Conservation (phyloP, 2,797 vertebrate species). For the Monodelphis domestica region DNA sequence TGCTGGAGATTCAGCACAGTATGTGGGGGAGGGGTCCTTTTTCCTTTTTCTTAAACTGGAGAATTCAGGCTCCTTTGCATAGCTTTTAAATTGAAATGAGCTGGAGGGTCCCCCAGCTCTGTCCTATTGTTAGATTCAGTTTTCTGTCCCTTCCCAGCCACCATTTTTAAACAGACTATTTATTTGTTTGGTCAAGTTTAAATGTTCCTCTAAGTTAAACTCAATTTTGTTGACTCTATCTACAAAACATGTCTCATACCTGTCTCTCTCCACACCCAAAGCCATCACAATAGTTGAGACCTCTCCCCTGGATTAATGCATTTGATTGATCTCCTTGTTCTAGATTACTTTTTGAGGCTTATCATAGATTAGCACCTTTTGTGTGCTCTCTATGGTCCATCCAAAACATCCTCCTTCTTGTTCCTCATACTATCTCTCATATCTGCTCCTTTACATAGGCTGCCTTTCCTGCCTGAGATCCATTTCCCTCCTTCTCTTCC, state of each 20-base stretch:
- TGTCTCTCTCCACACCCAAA: not conserved
- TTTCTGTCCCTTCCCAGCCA: no score
- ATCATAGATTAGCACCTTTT: not conserved
- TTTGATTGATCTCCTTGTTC: not conserved
- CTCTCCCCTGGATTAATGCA: not conserved
- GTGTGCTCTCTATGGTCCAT: not conserved
- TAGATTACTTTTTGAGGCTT: not conserved
- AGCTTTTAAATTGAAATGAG: no score
- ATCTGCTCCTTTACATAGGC: not conserved
- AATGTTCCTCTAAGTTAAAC: not conserved
- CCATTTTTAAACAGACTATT: not conserved
- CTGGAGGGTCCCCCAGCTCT: no score
- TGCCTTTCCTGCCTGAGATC: not conserved
- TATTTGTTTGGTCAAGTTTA: not conserved
- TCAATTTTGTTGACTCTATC: not conserved
- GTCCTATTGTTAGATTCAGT: no score
- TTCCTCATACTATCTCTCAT: no score
- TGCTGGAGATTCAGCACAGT: no score
- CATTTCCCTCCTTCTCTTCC: not conserved
- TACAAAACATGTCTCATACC: not conserved
- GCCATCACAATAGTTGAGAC: not conserved
- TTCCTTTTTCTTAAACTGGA: no score
- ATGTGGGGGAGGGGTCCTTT: no score
- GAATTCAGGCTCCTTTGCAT: no score
- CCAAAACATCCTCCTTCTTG: not conserved